Evolutionary conservation across 2,888 invertebrate species (phyloP).

Genomic region (Harpalus rufipes): DNA sequence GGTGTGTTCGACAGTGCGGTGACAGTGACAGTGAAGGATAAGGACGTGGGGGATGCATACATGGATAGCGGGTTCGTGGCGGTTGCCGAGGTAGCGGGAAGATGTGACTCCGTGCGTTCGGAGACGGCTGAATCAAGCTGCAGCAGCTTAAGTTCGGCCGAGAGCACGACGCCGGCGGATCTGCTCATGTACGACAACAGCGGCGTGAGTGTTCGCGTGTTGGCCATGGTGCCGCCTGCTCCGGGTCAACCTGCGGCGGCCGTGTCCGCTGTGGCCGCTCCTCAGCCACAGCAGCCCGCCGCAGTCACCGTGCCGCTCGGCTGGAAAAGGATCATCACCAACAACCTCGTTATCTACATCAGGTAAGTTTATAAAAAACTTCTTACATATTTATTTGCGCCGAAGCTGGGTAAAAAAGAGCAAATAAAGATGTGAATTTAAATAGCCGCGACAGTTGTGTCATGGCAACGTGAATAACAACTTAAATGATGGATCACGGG

Average conservation of each 20-base stretch:
- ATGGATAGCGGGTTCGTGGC: constrained; percentile 73
- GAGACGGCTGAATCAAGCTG: constrained; percentile 82
- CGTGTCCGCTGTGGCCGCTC: constrained; percentile 65
- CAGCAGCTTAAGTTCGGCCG: constrained; percentile 78
- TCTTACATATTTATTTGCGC: background rate
- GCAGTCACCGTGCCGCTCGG: constrained; percentile 83
- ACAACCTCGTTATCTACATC: constrained; percentile 87
- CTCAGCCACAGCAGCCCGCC: constrained; percentile 73
- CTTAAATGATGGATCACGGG: constrained; percentile 51
- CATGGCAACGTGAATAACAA: constrained; percentile 41
- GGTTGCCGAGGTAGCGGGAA: constrained; percentile 75
- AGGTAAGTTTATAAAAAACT: constrained; percentile 78
- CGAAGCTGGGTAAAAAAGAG: background rate
- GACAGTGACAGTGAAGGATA: constrained; percentile 58
- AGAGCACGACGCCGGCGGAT: constrained; percentile 70
- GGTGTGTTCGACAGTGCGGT: constrained; percentile 67
- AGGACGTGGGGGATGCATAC: constrained; percentile 15
- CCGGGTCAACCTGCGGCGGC: too few relatives aligned
- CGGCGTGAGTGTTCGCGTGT: constrained; percentile 76
- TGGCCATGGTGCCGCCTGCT: constrained; percentile 72
- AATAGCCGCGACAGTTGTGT: constrained; percentile 41
- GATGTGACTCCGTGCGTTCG: constrained; percentile 81
- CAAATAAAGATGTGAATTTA: constrained; percentile 20
- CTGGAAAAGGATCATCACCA: constrained; percentile 87
- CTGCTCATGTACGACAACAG: constrained; percentile 76